Base-by-base conservation (phyloP, 2,888 invertebrate genomes). In the Melangyna quadrimaculata region DNA sequence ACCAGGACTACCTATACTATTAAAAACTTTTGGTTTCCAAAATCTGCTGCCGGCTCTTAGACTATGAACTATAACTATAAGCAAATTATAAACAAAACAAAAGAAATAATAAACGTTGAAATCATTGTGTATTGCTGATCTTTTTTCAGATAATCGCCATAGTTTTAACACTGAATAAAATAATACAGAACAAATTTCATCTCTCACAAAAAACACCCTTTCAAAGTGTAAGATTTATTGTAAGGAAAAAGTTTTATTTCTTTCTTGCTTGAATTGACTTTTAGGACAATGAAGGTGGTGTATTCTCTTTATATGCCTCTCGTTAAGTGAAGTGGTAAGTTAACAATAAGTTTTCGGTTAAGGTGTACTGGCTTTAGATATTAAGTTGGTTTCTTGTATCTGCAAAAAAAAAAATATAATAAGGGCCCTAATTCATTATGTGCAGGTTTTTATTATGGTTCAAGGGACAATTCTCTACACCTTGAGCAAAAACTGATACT, bases 221-320 rank as follows among this genome's bases (percentile, higher is more conserved):
- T 55, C 7, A 14, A 78, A 67, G 24, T 53, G 27, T 9, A 65
- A 69, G 10, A 19, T 4, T 22, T 22, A 71, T 12, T 61, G 10
- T 8, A 53, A 32, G 10, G 6, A 14, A 14, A 35, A 57, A 35
- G 6, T 57, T 35, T 45, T 35, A 19, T 9, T n/a, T 59, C 5
- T 40, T 10, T 27, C 51, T n/a, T 37, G 19, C 48, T 69, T 70
- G n/a, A 70, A 53, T 45, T 61, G 63, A 45, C 59, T 63, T n/a
- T 35, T 5, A 57, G 37, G 12, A 12, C 32, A 17, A 43, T 43
- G 29, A 40, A 43, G 0, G 5, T 2, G 14, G 29, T 37, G 40
- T 63, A 73, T 73, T 22, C 27, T 53, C 17, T 24, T 29, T 40
- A 40, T 17, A 17, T 51, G n/a, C 10, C 8, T 10, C 12, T 45